Percentiles rank a stretch among this genome's conserved stretches.
phyloP scores from a whole-genome alignment of 2,113 vertebrate genomes.

The Ardeotis arabs region DNA sequence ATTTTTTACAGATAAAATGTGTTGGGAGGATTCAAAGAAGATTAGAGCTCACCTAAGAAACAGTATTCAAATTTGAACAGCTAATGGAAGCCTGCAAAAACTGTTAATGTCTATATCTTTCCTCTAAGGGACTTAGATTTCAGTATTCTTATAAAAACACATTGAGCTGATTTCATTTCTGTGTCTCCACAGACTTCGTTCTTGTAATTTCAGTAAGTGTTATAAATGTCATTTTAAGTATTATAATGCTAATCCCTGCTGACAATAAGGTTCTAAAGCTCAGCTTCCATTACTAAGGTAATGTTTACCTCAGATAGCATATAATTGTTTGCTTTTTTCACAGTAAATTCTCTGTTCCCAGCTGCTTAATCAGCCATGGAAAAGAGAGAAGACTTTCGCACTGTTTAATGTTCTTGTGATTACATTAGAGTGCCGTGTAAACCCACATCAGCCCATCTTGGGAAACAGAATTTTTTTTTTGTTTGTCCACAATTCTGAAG shows the following conservation, averaged over 20 bases:
- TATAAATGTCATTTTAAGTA: constrained; percentile 92
- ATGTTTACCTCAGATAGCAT: constrained; percentile 90
- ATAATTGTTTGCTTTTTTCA: constrained; percentile 85
- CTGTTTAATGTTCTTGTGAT: constrained; percentile 72
- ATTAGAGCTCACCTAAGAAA: constrained; percentile 87
- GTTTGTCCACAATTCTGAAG: constrained; percentile 43
- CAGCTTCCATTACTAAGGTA: constrained; percentile 89
- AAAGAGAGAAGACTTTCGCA: constrained; percentile 76
- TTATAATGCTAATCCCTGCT: constrained; percentile 86
- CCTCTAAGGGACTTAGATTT: constrained; percentile 82
- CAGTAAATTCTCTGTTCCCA: constrained; percentile 83
- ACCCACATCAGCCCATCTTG: constrained; percentile 29
- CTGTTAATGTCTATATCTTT: constrained; percentile 83
- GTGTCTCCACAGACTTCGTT: constrained; percentile 81
- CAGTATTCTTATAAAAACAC: constrained; percentile 87
- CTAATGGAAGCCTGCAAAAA: constrained; percentile 84
- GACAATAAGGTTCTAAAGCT: constrained; percentile 87
- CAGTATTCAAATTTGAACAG: constrained; percentile 86
- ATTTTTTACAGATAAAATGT: constrained; percentile 82
- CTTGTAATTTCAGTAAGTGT: constrained; percentile 89
- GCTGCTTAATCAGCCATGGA: constrained; percentile 87
- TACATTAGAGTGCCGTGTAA: constrained; percentile 59
- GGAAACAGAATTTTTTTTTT: constrained; percentile 22
- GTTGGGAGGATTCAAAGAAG: constrained; percentile 85
- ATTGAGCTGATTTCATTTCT: constrained; percentile 84